These are phyloP conservation scores for Tridacna gigas DNA, from an alignment of 2,888 invertebrate genomes.

Conservation along the genomic window DNA sequence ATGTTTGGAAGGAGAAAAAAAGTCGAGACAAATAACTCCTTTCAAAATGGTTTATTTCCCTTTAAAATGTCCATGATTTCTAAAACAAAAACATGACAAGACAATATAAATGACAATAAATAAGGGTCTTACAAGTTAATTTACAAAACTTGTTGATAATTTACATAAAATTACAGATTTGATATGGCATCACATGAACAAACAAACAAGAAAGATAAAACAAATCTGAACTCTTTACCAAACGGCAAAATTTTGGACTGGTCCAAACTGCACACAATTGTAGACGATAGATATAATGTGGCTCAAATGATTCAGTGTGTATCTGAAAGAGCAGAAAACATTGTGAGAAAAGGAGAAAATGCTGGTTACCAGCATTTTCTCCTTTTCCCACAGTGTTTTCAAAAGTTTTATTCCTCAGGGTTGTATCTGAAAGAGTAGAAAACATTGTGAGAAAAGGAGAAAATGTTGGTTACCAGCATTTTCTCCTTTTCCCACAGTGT, in stretches of 20 bases:
- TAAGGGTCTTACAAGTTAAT: slow-evolving; percentile 2
- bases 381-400: too few relatives aligned
- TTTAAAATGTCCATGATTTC: slow-evolving; percentile 37
- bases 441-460: background rate
- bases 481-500: background rate
- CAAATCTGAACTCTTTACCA: too few relatives aligned
- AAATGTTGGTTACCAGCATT: background rate
- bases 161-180: slow-evolving; percentile 4
- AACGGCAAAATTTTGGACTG: too few relatives aligned
- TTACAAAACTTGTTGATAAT: background rate
- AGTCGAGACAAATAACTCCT: too few relatives aligned
- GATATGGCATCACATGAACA: background rate
- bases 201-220: background rate
- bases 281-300: too few relatives aligned
- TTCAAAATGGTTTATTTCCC: slow-evolving; percentile 20
- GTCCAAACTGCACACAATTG: too few relatives aligned
- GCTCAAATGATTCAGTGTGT: background rate
- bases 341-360: too few relatives aligned
- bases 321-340: too few relatives aligned
- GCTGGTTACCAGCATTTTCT: too few relatives aligned
- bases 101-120: slow-evolving; percentile 53
- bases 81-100: slow-evolving; percentile 45
- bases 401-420: too few relatives aligned
- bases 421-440: background rate
- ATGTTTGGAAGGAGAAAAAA: too few relatives aligned